Base-by-base conservation (phyloP, 2,113 vertebrate species). In the Calyptomena viridis region DNA sequence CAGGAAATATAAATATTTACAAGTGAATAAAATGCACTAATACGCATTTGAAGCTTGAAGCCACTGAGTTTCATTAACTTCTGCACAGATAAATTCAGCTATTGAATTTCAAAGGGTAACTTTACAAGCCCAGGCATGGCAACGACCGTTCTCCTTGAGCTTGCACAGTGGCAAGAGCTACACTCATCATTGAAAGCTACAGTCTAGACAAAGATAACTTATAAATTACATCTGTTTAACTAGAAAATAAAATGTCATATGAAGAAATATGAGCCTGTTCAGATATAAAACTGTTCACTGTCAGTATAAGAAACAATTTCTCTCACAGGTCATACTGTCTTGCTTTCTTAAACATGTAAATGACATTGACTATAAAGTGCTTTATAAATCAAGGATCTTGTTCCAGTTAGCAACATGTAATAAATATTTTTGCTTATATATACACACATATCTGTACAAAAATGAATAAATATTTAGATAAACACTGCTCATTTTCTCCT, bases 401-500 rank as follows among this genome's bases (percentile, higher is more conserved):
- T 87, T 84, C 49, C 35, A 71, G 66, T 72, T 75, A 79, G 66
- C 58, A 89, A 58, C 8, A 11, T 18, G 25, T 25, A 76, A 91
- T 85, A 93, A 91, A 87, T 90, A n/a, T 80, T 56, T 94, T 96
- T 94, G 46, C 30, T 13, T 63, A 17, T 47, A 39, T 42, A 46
- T 39, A 63, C 1, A 3, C 14, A 2, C 14, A 12, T 55, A 13
- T 42, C 11, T 80, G 33, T 71, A 27, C 67, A 84, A 7, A 93
- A 92, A 75, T 44, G 21, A 80, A 67, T 87, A 89, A 95, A 89
- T 94, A 93, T 84, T 95, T 93, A 79, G 75, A 60, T 71, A 72
- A 84, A 15, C 37, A 30, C 37, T 78, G 27, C 77, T 92, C 17
- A 53, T 94, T 94, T 95, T 78, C 73, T 89, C 39, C 77, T 84